Evolutionary conservation across 1,140 invertebrate genomes (phyloP).

Genomic region (Aphaenogaster rudis): DNA sequence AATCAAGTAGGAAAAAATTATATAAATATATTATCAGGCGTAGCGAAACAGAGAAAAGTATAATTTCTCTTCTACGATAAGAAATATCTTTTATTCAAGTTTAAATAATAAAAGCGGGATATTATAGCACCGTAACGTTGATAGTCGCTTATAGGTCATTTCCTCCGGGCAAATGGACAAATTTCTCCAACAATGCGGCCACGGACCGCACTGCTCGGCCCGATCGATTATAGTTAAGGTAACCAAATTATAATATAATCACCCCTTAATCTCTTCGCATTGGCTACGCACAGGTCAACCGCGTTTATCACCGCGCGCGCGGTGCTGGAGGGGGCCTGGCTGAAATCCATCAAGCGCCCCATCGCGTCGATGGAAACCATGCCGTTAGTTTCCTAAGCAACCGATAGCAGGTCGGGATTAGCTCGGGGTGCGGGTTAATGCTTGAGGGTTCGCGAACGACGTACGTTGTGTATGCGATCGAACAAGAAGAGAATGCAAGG

Average conservation of each 20-base stretch:
- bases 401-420: conserved; percentile 60
- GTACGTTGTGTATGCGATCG: conserved; percentile 29
- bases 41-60: not conserved
- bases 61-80: not conserved
- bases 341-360: conserved; percentile 63
- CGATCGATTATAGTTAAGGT: conserved; percentile 62
- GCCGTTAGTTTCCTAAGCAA: conserved; percentile 64
- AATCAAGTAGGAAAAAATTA: not conserved
- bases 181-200: conserved; percentile 34
- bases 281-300: conserved; percentile 57
- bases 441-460: conserved; percentile 42
- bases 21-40: not conserved
- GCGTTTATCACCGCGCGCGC: conserved; percentile 55
- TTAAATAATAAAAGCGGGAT: conserved; percentile 31
- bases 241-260: conserved; percentile 65
- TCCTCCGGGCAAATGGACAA: conserved; percentile 38
- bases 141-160: conserved; percentile 29
- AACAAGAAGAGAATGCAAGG: conserved; percentile 27
- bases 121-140: not conserved
- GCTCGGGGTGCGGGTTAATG: conserved; percentile 50
- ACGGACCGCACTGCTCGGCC: not conserved
- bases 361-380: conserved; percentile 62
- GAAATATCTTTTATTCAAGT: not conserved
- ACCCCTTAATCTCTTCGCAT: conserved; percentile 59
- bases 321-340: conserved; percentile 14